Evolutionary conservation across 2,888 invertebrate genomes (phyloP), one percentile per base, ranked within the genome.

Genomic region (Melanostoma scalare): DNA sequence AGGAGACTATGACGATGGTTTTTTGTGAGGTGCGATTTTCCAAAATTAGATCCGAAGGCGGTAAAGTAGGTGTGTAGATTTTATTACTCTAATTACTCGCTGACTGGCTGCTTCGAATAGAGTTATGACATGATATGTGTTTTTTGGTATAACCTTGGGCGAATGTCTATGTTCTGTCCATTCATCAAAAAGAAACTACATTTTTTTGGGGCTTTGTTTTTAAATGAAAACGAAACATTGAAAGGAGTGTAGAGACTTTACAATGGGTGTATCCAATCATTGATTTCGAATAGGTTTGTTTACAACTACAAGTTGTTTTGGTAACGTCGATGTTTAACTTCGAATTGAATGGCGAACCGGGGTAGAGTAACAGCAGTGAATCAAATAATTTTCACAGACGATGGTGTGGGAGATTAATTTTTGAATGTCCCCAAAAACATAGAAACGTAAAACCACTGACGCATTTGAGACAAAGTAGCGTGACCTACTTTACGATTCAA

Each of bases 81-180:
- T 81, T 72, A 81, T 81, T 81, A 72, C 76, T 81, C 76, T 81
- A 77, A 81, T 81, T 77, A 77, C 67, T 72, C 55, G 67, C 65
- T 46, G 71, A 65, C 58, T 71, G 58, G 46, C 20, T 67, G 55
- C 10, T 58, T 61, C 48, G 48, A 72, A 76, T 60, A 44, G 44
- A 60, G 44, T 63, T 81, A 60, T 71, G 76, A 76, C 65, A 55
- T 58, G 74, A 56, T 56, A 30, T 38, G 30, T 9, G n/a, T 20
- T 10, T 40, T 33, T 6, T 61, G 33, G 46, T 36, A 31, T 63
- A 50, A 63, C 50, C 63, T 50, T 63, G 63, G 30, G 38, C 31
- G 31, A 46, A 35, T 20, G 20, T 20, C 20, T 20, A 20, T 20
- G 20, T 20, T 20, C 20, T 20, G 46, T 36, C 35, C 35, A 36